Percentiles rank a stretch among this genome's conserved stretches.
Conservation (phyloP, 2,888 invertebrate species). For the Petrophora chlorosata region DNA sequence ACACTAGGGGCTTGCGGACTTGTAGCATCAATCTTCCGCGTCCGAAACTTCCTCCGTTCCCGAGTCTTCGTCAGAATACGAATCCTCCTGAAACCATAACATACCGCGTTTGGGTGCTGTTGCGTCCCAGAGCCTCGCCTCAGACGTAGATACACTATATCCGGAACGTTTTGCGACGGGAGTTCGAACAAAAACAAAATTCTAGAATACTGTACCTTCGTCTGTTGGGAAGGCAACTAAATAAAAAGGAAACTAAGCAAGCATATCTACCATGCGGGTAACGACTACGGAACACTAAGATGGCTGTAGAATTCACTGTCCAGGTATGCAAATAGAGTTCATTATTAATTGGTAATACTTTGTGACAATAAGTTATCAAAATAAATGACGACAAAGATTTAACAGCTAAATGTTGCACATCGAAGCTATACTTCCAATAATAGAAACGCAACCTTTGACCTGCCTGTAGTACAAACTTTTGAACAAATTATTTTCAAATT, state of each 20-base stretch:
- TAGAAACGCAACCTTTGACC: too few relatives aligned
- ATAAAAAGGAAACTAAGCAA: constrained; percentile 54
- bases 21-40: constrained; percentile 73
- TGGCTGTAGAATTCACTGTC: constrained; percentile 78
- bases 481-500: too few relatives aligned
- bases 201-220: constrained; percentile 61
- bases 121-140: constrained; percentile 45
- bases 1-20: constrained; percentile 52
- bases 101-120: constrained; percentile 64
- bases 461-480: background rate
- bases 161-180: constrained; percentile 21
- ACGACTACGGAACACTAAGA: constrained; percentile 52
- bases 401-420: too few relatives aligned
- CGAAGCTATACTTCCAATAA: too few relatives aligned
- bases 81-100: constrained; percentile 82
- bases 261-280: constrained; percentile 68
- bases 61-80: constrained; percentile 78
- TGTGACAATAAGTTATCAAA: too few relatives aligned
- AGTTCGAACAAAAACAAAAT: background rate
- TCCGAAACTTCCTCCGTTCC: constrained; percentile 79
- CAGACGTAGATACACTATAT: constrained; percentile 69
- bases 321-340: constrained; percentile 8
- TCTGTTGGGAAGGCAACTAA: constrained; percentile 56
- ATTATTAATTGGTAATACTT: too few relatives aligned
- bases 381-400: too few relatives aligned